Evolutionary conservation across 2,113 vertebrate genomes (phyloP), one percentile per base, ranked within the genome.

Genomic region (Hemiprocne comata): DNA sequence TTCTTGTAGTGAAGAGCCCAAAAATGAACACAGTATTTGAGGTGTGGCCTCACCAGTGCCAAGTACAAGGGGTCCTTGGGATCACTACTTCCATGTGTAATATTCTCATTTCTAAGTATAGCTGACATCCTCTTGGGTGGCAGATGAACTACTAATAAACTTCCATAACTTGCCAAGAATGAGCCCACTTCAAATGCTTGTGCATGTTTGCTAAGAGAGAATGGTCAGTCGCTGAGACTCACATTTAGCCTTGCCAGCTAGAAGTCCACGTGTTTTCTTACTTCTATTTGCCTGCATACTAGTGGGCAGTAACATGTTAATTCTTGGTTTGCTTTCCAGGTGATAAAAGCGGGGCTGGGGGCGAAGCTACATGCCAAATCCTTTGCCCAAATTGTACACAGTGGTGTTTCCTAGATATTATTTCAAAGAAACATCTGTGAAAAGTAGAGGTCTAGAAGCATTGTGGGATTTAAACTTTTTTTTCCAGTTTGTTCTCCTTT

Each of bases 81-180:
- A 86, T 72, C 33, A 36, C 58, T 65, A 48, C 33, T 77, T 94
- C 50, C 17, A 89, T 83, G 58, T 73, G 60, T 73, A 31, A 66
- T 62, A 64, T 44, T 57, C 36, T 70, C 16, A 57, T 81, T 87
- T 87, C 70, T 74, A 91, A 81, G 84, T 29, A 61, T 18, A 93
- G n/a, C 31, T 73, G 60, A 73, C n/a, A 40, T 44, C 50, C 55
- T 70, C 50, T 10, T 65, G 94, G n/a, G 40, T 80, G 64, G 70
- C 73, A 76, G 90, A 93, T 10, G 4, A 91, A 66, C 46, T 46
- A 64, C n/a, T 81, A 77, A 81, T 5, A 89, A 55, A 77, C 6
- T 53, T 70, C n/a, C 57, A 36, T 29, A 81, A 77, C 15, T 83
- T 53, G 38, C 26, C 38, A 83, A 64, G 62, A 72, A 88, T 29